Percentiles rank a stretch among this genome's conserved stretches.
phyloP scores from a whole-genome alignment of 2,888 invertebrate species.

The Hoplodrina blanda region DNA sequence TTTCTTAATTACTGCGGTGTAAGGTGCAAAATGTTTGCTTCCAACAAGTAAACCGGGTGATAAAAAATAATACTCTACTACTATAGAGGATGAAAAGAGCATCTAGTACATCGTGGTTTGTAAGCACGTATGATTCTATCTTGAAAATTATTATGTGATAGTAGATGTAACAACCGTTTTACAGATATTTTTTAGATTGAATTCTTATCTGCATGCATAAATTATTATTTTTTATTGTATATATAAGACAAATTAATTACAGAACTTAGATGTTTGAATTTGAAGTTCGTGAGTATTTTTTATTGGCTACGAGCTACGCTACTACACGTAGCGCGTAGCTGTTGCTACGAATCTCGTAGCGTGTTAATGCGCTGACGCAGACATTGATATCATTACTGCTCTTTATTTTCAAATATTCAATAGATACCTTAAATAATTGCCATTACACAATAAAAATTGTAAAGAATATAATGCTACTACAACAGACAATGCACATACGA shows the following conservation, averaged over 20 bases:
- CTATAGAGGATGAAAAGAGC: slow-evolving; percentile 13
- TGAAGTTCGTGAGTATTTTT: too few species aligned
- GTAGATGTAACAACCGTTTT: background rate
- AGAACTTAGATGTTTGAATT: too few species aligned
- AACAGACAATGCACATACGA: slow-evolving; percentile 36
- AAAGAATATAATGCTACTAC: slow-evolving; percentile 5
- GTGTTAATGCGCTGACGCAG: background rate
- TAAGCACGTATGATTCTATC: slow-evolving; percentile 3
- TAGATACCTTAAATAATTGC: too few species aligned
- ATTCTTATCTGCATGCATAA: too few species aligned
- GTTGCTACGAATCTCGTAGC: slow-evolving; percentile 20
- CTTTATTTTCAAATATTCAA: background rate
- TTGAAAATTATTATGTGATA: background rate
- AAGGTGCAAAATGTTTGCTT: slow-evolving; percentile 31
- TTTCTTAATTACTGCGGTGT: slow-evolving; percentile 51
- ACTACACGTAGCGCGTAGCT: slow-evolving; percentile 11
- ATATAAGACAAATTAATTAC: too few species aligned
- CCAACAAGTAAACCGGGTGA: slow-evolving; percentile 25
- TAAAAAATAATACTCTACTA: slow-evolving; percentile 40
- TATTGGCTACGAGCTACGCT: background rate
- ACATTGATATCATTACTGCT: too few species aligned
- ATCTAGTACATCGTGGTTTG: slow-evolving; percentile 1
- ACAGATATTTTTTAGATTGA: background rate
- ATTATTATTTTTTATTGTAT: too few species aligned
- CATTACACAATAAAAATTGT: background rate